Evolutionary conservation across 2,888 invertebrate species (phyloP).

Genomic region (Hypercompe scribonia): DNA sequence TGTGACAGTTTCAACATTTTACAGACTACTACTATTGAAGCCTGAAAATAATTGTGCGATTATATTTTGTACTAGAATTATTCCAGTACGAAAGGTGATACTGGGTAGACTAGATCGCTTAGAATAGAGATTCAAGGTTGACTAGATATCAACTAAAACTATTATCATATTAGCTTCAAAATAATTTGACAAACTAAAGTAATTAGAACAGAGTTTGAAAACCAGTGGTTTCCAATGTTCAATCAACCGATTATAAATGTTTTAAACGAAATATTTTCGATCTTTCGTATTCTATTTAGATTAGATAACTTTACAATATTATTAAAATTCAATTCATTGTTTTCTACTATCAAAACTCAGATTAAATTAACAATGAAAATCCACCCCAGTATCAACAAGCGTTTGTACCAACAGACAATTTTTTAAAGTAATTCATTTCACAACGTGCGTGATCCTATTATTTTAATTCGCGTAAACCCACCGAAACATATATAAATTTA

Average conservation of each 20-base stretch:
- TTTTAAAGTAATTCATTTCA: constrained; percentile 42
- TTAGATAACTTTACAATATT: constrained; percentile 7
- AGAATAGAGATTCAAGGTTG: background rate
- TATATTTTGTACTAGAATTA: too few relatives aligned
- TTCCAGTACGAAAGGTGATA: too few relatives aligned
- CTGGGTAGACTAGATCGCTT: too few relatives aligned
- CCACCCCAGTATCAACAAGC: background rate
- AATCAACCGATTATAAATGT: constrained; percentile 7
- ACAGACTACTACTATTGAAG: too few relatives aligned
- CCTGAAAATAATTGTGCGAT: too few relatives aligned
- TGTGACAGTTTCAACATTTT: too few relatives aligned
- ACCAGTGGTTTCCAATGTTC: constrained; percentile 7
- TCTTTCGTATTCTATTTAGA: constrained; percentile 11
- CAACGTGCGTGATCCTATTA: constrained; percentile 28
- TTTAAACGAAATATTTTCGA: constrained; percentile 2
- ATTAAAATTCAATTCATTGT: background rate
- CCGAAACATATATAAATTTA: background rate
- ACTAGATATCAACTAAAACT: background rate
- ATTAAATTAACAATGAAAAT: background rate
- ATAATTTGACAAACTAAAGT: constrained; percentile 2
- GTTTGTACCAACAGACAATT: constrained; percentile 30
- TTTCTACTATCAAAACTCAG: background rate
- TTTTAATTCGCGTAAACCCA: constrained; percentile 26
- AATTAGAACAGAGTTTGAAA: constrained; percentile 8
- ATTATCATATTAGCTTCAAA: background rate